These are phyloP conservation scores for Drosophila sturtevanti DNA, from an alignment of 1,140 invertebrate species.

Conservation along the genomic window DNA sequence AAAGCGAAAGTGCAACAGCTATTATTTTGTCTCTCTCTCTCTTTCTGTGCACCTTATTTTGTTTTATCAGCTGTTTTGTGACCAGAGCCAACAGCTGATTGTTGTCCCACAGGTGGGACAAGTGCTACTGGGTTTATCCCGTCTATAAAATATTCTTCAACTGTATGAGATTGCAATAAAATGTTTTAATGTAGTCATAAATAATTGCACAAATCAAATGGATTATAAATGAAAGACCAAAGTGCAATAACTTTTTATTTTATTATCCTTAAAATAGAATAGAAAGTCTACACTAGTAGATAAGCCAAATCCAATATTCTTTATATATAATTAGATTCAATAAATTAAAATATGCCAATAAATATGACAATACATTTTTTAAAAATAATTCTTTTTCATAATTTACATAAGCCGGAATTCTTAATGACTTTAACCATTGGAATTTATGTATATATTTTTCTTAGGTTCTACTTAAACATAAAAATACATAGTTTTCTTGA, in stretches of 20 bases:
- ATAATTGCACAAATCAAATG: constrained; percentile 32
- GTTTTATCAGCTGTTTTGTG: not conserved
- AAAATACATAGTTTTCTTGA: too few species aligned
- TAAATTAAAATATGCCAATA: too few species aligned
- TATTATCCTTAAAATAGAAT: not conserved
- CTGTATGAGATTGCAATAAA: constrained; percentile 4
- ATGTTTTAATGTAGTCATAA: constrained; percentile 27
- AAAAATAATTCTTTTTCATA: too few species aligned
- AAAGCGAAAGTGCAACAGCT: constrained; percentile 66
- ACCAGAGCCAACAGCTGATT: constrained; percentile 1
- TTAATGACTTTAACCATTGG: too few species aligned
- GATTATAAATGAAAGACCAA: constrained; percentile 32
- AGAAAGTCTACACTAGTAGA: not conserved
- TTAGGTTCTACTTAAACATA: too few species aligned
- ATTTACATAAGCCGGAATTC: too few species aligned
- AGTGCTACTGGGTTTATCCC: not conserved
- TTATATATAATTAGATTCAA: not conserved
- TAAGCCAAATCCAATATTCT: not conserved
- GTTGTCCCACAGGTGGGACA: not conserved
- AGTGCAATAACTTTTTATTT: not conserved
- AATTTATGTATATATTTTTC: too few species aligned
- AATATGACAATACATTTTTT: too few species aligned
- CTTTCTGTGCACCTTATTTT: not conserved
- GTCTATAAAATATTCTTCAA: not conserved
- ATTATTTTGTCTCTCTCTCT: not conserved